Base-by-base conservation (phyloP, 2,888 invertebrate species). In the Eudemis profundana region DNA sequence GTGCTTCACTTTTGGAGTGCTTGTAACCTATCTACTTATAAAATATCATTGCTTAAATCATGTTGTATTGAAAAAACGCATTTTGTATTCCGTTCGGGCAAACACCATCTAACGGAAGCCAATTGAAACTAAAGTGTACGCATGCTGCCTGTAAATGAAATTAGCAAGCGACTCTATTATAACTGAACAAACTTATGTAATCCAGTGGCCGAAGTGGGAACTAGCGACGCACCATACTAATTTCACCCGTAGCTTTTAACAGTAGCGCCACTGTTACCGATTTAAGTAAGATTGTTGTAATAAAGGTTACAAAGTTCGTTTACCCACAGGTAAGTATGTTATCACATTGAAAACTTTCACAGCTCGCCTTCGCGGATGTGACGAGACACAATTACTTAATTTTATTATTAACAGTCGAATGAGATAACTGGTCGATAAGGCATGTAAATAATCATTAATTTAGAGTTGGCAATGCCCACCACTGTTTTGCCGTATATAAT, bases 241-340 rank as follows among this genome's bases (percentile, higher is more conserved):
- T 27, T 42, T 27, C 23, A 27, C 15, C 12, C 5, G 15, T 27
- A 21, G 15, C 15, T 54, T 51, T 19, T 4, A 27, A 54, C 27
- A 42, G 40, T 23, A 42, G 54, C 42, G 54, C 40, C 54, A 54
- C 0, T 27, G 12, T 23, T 5, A 19, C 46, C n/a, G 29, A 5
- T 29, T 57, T 46, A 21, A 46, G 33, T 57, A 46, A 44, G 33
- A 29, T 57, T 44, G 33, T 33, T 40, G 23, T 36, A 40, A 19
- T 19, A 33, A 57, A 57, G 46, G 57, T 57, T 46, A 46, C 44
- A 4, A 46, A 57, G 57, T 57, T 57, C 57, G 33, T 57, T 57
- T 57, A 57, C 57, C 57, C 33, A 57, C 46, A 54, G 29, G 29
- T 23, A 23, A 23, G 53, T 54, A 38, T 23, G 23, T 44, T 56